phyloP scores from a whole-genome alignment of 2,113 vertebrate species.

The Chascanopsetta lugubris region DNA sequence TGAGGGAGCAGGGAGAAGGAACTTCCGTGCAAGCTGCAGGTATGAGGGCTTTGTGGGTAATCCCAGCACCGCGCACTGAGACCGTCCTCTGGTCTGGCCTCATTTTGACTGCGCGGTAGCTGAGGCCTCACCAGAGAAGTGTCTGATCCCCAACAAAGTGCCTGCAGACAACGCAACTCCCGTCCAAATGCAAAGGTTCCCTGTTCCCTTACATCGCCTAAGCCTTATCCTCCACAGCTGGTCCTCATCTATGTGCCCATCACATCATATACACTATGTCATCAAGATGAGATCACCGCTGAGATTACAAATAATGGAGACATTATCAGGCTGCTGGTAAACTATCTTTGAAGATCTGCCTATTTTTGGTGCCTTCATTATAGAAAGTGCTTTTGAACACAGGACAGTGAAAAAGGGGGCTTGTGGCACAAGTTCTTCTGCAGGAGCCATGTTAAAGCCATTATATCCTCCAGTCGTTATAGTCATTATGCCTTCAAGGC shows the following conservation, averaged over 20 bases:
- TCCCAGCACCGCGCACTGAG: constrained; percentile 60
- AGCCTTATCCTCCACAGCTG: constrained; percentile 37
- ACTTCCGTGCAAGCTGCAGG: constrained; percentile 71
- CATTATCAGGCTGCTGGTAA: constrained; percentile 35
- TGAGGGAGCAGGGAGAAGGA: constrained; percentile 48
- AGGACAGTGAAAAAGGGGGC: constrained; percentile 58
- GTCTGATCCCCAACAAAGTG: constrained; percentile 49
- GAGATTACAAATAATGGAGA: constrained; percentile 27
- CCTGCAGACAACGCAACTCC: constrained; percentile 45
- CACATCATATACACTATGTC: constrained; percentile 49
- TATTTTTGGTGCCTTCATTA: constrained; percentile 61
- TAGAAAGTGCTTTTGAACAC: constrained; percentile 66
- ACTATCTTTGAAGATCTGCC: constrained; percentile 52
- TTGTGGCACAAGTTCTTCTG: constrained; percentile 47
- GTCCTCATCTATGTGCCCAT: constrained; percentile 47
- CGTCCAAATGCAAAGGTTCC: constrained; percentile 38
- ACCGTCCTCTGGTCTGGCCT: constrained; percentile 52
- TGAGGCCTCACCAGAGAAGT: constrained; percentile 44
- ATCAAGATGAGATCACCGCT: constrained; percentile 49
- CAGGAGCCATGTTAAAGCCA: constrained; percentile 76
- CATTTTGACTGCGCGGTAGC: constrained; percentile 61
- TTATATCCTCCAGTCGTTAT: constrained; percentile 72
- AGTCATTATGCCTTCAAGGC: constrained; percentile 72
- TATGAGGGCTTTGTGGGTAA: constrained; percentile 74
- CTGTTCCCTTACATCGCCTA: constrained; percentile 32